Percentiles rank a stretch among this genome's conserved stretches.
phyloP scores from a whole-genome alignment of 2,113 vertebrate species.

The Odontophorus gujanensis region DNA sequence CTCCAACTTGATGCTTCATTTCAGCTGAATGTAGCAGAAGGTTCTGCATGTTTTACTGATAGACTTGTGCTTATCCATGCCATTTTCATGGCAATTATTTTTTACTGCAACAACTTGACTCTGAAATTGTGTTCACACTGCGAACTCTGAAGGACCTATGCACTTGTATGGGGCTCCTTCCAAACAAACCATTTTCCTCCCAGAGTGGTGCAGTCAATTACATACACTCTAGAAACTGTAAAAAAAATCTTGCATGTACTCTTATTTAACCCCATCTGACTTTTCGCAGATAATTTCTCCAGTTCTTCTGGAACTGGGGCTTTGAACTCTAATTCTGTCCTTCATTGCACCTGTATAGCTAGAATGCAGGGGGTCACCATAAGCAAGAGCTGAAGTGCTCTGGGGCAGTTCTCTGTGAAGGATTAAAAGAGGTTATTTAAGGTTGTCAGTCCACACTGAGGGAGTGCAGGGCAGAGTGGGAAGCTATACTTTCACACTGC shows the following conservation, averaged over 20 bases:
- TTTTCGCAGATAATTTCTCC: not conserved
- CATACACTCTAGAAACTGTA: not conserved
- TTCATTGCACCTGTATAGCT: not conserved
- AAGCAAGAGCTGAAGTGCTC: not conserved
- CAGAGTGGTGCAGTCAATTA: not conserved
- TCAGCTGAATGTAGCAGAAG: not conserved
- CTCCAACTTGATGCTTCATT: not conserved
- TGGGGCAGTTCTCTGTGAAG: not conserved
- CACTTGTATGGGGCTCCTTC: not conserved
- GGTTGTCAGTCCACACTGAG: not conserved
- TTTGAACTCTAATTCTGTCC: not conserved
- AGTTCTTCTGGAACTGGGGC: not conserved
- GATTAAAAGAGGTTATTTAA: not conserved
- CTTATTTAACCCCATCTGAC: not conserved
- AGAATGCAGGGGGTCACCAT: not conserved
- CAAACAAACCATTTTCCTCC: not conserved
- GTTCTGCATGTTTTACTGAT: not conserved
- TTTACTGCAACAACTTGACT: not conserved
- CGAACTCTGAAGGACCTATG: not conserved
- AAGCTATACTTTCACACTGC: not conserved
- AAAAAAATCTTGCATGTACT: not conserved
- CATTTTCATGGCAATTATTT: not conserved
- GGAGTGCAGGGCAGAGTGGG: not conserved
- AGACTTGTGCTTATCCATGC: not conserved
- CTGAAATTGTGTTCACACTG: not conserved